Conservation (phyloP, 2,797 vertebrate species). For the Hoplostethus mediterraneus region DNA sequence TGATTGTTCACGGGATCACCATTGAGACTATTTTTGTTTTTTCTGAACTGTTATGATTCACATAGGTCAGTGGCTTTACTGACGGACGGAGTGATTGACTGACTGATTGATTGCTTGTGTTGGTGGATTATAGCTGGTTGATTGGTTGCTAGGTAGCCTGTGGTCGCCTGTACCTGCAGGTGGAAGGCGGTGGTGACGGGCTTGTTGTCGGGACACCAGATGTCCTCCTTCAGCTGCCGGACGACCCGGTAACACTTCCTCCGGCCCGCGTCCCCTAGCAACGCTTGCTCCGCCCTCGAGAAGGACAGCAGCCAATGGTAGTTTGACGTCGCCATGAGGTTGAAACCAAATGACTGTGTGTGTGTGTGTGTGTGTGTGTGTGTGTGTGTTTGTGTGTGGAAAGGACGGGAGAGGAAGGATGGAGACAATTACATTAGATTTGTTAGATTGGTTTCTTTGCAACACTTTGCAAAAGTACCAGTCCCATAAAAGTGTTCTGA, state of each 20-base stretch:
- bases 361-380: not conserved
- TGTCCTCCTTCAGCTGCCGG: slow-evolving; percentile 88
- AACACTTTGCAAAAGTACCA: not conserved
- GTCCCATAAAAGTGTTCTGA: not conserved
- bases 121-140: too few relatives aligned
- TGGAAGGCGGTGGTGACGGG: slow-evolving; percentile 88
- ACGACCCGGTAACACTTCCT: slow-evolving; percentile 75
- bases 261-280: slow-evolving; percentile 85
- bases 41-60: not conserved
- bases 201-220: slow-evolving; percentile 83
- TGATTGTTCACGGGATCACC: slow-evolving; percentile 16
- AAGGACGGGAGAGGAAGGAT: not conserved
- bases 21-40: not conserved
- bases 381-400: not conserved
- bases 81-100: not conserved
- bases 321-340: slow-evolving; percentile 75
- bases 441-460: slow-evolving; percentile 4
- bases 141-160: not conserved
- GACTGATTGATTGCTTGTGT: too few relatives aligned
- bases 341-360: not conserved
- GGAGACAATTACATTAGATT: not conserved
- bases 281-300: slow-evolving; percentile 82
- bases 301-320: slow-evolving; percentile 91
- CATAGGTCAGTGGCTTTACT: not conserved
- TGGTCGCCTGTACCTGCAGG: slow-evolving; percentile 79